Evolutionary conservation across 2,113 vertebrate genomes (phyloP).

Genomic region (Leptodactylus fuscus): DNA sequence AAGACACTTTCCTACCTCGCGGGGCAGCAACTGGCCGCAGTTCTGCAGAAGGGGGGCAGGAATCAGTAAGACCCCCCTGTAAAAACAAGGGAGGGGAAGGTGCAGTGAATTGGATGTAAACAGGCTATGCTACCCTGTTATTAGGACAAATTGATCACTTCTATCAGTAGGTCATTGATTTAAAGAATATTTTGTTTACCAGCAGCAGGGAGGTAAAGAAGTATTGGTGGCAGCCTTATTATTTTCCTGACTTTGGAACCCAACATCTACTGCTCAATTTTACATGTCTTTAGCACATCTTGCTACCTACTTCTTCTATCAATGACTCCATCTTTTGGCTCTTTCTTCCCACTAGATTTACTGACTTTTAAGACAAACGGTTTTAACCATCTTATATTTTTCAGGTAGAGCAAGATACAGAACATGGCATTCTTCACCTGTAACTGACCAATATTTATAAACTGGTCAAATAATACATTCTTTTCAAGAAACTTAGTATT

Average conservation of each 20-base stretch:
- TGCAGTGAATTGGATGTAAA: conserved; percentile 45
- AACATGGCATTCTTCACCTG: background rate
- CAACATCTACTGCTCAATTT: background rate
- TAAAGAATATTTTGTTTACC: background rate
- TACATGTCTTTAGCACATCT: background rate
- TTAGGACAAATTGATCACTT: conserved; percentile 74
- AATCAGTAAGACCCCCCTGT: conserved; percentile 54
- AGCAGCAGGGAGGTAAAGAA: background rate
- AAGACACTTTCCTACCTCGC: conserved; percentile 59
- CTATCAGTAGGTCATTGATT: background rate
- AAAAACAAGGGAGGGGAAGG: conserved; percentile 52
- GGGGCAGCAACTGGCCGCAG: conserved; percentile 56
- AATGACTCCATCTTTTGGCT: background rate
- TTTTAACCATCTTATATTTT: background rate
- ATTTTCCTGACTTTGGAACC: background rate
- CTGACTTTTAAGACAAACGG: background rate
- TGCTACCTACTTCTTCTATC: background rate
- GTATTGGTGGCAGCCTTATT: background rate
- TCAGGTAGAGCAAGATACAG: background rate
- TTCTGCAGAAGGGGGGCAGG: conserved; percentile 57
- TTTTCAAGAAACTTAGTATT: background rate
- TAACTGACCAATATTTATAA: background rate
- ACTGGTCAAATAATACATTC: background rate
- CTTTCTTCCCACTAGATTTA: background rate
- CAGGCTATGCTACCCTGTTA: conserved; percentile 10